Evolutionary conservation across 2,888 invertebrate species (phyloP).

Genomic region (Parapristionchus giblindavisi): DNA sequence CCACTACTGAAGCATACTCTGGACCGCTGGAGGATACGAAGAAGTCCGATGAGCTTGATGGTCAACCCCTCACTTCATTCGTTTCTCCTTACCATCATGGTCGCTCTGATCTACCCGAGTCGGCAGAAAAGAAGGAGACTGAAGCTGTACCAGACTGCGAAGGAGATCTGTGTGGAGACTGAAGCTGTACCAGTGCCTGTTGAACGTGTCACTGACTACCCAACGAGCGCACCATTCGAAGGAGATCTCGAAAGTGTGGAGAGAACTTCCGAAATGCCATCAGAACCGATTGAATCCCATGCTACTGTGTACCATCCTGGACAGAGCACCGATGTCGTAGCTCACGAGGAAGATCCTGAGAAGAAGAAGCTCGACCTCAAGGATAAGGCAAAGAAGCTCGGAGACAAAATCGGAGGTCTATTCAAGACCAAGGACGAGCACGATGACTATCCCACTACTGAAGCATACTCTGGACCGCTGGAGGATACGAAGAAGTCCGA

Average conservation of each 20-base stretch:
- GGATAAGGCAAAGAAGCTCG: constrained; percentile 20
- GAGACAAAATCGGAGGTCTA: constrained; percentile 8
- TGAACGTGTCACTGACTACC: not conserved
- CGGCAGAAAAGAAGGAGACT: not conserved
- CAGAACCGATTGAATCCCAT: not conserved
- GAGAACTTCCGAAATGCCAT: not conserved
- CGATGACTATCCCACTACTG: constrained; percentile 5
- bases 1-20: not conserved
- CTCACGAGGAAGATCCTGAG: not conserved
- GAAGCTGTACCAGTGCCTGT: not conserved
- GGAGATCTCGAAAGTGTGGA: not conserved
- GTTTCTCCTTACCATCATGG: constrained; percentile 26
- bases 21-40: constrained; percentile 11
- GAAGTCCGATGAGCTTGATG: not conserved
- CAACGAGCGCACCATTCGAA: constrained; percentile 4
- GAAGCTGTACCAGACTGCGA: not conserved
- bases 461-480: constrained; percentile 5
- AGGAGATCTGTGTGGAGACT: not conserved
- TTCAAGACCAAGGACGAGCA: constrained; percentile 14
- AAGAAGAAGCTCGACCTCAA: constrained; percentile 26
- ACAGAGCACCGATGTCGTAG: not conserved
- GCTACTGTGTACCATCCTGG: constrained; percentile 20
- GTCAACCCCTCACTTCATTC: not conserved
- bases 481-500: not conserved
- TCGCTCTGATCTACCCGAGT: not conserved